Evolutionary conservation across 1,140 invertebrate genomes (phyloP), one percentile per base, ranked within the genome.

Genomic region (Zaprionus camerounensis): DNA sequence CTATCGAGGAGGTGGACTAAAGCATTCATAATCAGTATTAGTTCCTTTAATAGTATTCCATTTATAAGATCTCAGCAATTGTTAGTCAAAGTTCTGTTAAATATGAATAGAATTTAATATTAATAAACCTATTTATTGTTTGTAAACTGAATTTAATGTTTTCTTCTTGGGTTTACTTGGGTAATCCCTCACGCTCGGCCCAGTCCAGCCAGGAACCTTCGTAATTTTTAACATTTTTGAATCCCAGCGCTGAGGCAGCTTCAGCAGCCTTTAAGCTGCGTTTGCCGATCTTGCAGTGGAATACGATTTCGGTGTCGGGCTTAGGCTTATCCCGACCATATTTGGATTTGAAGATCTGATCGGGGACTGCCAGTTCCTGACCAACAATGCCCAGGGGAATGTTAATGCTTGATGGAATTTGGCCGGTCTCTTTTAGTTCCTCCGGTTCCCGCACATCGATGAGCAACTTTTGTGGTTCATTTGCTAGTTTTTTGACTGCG

Each of bases 1-100:
- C 95, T 3, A 94, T 96, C 55, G 96, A 96, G 91, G 96, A 96
- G 93, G 96, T 96, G 22, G 95, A 96, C 90, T 96, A 95, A 94
- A 15, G n/a, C 6, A 26, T 56, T 0, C 34, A 28, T 3, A 31
- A 31, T 34, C 13, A 71, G 51, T 53, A 57, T 56, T 36, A 62
- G 24, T 17, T 31, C 68, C 74, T 78, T 51, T 46, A 46, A 59
- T 6, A 51, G n/a, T 31, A 38, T 31, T 28, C 5, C 64, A 15
- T 31, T 71, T 44, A 31, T 17, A 38, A 2, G 6, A 31, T 31
- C 26, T 56, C n/a, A 31, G 15, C 9, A 26, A n/a, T 12, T 26
- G 22, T 56, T 31, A 56, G 1, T 41, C n/a, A 46, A 38, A 69
- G 17, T 51, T 36, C 17, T 53, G 46, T 56, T 65, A 15, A 66